These are phyloP conservation scores for Nannospalax galili DNA, from an alignment of 2,113 vertebrate species.

Conservation along the genomic window DNA sequence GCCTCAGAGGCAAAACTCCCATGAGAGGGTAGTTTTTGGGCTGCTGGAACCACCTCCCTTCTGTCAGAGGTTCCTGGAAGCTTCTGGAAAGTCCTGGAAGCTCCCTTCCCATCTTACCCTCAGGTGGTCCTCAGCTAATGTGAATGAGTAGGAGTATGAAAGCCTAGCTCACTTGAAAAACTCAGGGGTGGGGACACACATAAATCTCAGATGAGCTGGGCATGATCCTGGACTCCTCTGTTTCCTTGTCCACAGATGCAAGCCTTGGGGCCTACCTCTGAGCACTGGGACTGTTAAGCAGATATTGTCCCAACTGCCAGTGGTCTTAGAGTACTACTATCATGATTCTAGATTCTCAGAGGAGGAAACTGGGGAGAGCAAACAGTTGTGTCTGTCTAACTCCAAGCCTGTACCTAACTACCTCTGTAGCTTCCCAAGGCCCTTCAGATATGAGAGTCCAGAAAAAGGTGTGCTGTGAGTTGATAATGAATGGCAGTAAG, in stretches of 20 bases:
- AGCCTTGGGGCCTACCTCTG: background rate
- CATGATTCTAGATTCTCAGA: background rate
- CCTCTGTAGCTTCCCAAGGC: background rate
- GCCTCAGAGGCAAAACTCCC: background rate
- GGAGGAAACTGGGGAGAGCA: background rate
- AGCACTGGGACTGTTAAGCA: background rate
- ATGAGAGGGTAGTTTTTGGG: background rate
- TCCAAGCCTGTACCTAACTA: fast-evolving
- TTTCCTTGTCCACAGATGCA: too few relatives aligned
- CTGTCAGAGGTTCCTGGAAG: background rate
- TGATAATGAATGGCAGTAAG: fast-evolving
- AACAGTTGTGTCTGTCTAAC: background rate
- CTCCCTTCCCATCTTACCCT: fast-evolving
- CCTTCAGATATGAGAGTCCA: background rate
- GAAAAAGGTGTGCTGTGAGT: background rate
- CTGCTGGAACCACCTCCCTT: background rate
- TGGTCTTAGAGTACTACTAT: background rate
- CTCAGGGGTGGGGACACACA: background rate
- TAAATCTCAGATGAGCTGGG: background rate
- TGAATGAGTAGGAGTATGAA: background rate
- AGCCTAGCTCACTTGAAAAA: background rate
- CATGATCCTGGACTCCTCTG: fast-evolving
- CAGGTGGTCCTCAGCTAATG: background rate
- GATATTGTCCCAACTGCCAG: too few relatives aligned
- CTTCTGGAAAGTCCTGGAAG: background rate